These are phyloP conservation scores for Clarias gariepinus DNA, from an alignment of 2,113 vertebrate genomes.

Conservation along the genomic window DNA sequence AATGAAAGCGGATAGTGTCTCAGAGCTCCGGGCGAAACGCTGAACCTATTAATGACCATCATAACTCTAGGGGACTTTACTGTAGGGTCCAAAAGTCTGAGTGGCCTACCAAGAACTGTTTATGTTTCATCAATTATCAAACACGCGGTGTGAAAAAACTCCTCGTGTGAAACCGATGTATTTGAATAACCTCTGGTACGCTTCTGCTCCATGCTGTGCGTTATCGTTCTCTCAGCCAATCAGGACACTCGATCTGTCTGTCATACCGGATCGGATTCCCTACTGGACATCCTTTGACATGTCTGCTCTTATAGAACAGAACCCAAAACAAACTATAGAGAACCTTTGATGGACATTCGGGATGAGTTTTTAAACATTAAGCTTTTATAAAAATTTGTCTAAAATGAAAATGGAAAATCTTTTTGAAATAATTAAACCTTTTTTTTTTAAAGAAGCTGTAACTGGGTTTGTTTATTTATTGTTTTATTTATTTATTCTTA, in stretches of 20 bases:
- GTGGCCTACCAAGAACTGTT: conserved; percentile 24
- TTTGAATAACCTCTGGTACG: background rate
- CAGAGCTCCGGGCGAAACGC: conserved; percentile 87
- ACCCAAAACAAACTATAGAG: background rate
- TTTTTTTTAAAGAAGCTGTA: background rate
- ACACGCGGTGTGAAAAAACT: background rate
- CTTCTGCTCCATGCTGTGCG: background rate
- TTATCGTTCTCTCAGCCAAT: conserved; percentile 1
- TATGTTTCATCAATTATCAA: conserved; percentile 25
- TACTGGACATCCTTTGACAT: background rate
- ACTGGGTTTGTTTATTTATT: background rate
- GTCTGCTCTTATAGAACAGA: background rate
- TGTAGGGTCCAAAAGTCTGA: conserved; percentile 24
- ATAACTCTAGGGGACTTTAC: conserved; percentile 84
- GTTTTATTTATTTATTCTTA: too few species aligned
- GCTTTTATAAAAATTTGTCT: background rate
- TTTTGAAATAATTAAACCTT: background rate
- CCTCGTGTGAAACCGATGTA: background rate
- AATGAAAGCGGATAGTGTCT: conserved; percentile 96
- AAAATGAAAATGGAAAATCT: too few species aligned
- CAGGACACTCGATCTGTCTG: background rate
- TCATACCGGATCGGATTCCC: background rate
- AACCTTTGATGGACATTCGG: background rate
- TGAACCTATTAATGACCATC: conserved; percentile 97
- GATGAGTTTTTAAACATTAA: background rate